phyloP scores from a whole-genome alignment of 1,140 invertebrate genomes.

The Chironomus tepperi region DNA sequence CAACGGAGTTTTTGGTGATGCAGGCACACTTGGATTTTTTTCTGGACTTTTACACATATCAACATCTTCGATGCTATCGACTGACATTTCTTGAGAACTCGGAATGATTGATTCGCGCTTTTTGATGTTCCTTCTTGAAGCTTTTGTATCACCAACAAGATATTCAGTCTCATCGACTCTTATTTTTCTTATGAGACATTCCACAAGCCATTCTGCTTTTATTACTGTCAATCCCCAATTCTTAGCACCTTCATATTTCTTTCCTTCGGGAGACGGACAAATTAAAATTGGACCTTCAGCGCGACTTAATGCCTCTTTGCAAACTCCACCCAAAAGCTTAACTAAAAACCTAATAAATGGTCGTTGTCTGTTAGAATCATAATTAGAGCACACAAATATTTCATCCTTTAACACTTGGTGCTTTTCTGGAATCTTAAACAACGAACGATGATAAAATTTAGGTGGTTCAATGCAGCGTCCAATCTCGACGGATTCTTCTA shows the following conservation, averaged over 20 bases:
- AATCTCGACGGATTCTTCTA: slow-evolving; percentile 36
- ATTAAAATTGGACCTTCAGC: slow-evolving; percentile 50
- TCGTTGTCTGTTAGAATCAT: slow-evolving; percentile 46
- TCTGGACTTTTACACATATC: neutral
- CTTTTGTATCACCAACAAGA: slow-evolving; percentile 49
- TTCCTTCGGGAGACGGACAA: slow-evolving; percentile 58
- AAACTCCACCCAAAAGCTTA: slow-evolving; percentile 55
- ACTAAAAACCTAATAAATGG: slow-evolving; percentile 60
- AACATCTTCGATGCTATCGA: too few species aligned
- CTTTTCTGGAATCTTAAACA: neutral
- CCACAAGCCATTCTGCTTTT: slow-evolving; percentile 63
- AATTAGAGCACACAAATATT: slow-evolving; percentile 30
- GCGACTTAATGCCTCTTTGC: slow-evolving; percentile 48
- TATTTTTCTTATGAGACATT: slow-evolving; percentile 50
- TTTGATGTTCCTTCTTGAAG: neutral
- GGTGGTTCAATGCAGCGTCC: neutral
- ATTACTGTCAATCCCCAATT: slow-evolving; percentile 74
- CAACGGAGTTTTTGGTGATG: neutral
- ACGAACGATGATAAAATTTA: neutral
- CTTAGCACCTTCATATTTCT: slow-evolving; percentile 73
- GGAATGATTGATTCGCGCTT: neutral
- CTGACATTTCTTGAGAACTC: neutral
- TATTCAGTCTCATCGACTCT: slow-evolving; percentile 48
- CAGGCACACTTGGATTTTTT: neutral
- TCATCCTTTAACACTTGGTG: slow-evolving; percentile 23